Evolutionary conservation across 2,888 invertebrate species (phyloP).

Genomic region (Gastrophysa polygoni): DNA sequence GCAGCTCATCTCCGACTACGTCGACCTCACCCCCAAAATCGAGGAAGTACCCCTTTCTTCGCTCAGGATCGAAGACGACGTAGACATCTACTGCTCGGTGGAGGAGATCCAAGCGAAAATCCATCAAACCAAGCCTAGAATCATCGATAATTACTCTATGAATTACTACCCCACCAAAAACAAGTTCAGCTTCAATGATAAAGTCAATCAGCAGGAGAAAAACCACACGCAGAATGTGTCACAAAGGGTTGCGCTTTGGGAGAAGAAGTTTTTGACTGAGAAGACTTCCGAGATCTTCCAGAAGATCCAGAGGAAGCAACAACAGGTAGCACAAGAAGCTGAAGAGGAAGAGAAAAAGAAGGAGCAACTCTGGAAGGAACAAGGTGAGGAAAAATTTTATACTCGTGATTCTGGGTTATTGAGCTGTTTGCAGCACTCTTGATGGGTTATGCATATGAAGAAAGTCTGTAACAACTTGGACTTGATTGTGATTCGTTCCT

Average conservation of each 20-base stretch:
- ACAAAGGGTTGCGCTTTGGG: conserved; percentile 71
- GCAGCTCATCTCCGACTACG: conserved; percentile 48
- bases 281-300: conserved; percentile 69
- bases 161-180: conserved; percentile 53
- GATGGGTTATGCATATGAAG: no score
- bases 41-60: conserved; percentile 54
- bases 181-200: conserved; percentile 32
- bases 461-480: no score
- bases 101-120: conserved; percentile 68
- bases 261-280: conserved; percentile 69
- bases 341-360: conserved; percentile 66
- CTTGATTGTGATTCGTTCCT: no score
- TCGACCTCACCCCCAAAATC: conserved; percentile 52
- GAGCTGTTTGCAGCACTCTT: no score
- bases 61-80: conserved; percentile 62
- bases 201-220: conserved; percentile 58
- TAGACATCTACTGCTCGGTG: conserved; percentile 71
- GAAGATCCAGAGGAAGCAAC: conserved; percentile 64
- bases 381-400: conserved; percentile 59
- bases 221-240: conserved; percentile 63
- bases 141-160: conserved; percentile 49
- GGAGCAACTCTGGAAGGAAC: conserved; percentile 69
- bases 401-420: neutral
- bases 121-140: conserved; percentile 44
- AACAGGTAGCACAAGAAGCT: conserved; percentile 63